Percentiles rank a stretch among this genome's conserved stretches.
These are phyloP conservation scores for Coenonympha glycerion DNA, from an alignment of 2,888 invertebrate species.

Conservation along the genomic window DNA sequence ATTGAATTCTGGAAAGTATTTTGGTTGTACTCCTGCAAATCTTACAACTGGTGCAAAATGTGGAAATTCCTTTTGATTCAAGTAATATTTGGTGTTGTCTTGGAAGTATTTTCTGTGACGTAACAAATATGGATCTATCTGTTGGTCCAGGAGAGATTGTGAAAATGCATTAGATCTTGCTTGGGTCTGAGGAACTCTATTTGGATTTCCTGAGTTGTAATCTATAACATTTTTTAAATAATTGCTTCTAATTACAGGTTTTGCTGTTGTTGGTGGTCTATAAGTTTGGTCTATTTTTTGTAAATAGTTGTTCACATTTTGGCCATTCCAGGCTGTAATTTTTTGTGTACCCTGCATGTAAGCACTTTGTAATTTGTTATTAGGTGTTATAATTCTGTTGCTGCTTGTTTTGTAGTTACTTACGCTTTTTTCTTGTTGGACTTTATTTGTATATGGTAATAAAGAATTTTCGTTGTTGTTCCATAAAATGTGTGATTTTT, in stretches of 20 bases:
- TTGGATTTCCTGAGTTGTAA: constrained; percentile 3
- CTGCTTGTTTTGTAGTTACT: background rate
- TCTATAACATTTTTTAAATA: background rate
- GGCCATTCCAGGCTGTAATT: constrained; percentile 11
- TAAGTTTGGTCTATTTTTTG: background rate
- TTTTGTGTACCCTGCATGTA: constrained; percentile 18
- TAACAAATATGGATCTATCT: constrained; percentile 17
- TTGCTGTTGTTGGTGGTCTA: constrained; percentile 1
- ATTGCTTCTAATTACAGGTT: constrained; percentile 3
- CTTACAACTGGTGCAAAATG: constrained; percentile 18
- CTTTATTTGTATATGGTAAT: constrained; percentile 6
- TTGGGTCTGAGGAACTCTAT: background rate
- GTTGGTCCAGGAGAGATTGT: constrained; percentile 7
- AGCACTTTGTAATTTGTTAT: constrained; percentile 9
- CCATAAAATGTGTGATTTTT: constrained; percentile 14
- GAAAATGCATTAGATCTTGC: background rate
- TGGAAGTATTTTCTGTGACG: constrained; percentile 25
- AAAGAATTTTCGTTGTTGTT: constrained; percentile 3
- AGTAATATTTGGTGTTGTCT: constrained; percentile 12
- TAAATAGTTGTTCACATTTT: background rate
- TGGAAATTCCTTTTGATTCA: constrained; percentile 10
- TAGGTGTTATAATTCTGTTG: constrained; percentile 7
- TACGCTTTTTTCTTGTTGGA: background rate
- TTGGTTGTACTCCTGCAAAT: constrained; percentile 32
- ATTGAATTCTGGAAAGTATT: constrained; percentile 48